Evolutionary conservation across 2,888 invertebrate species (phyloP).

Genomic region (Hemithea aestivaria): DNA sequence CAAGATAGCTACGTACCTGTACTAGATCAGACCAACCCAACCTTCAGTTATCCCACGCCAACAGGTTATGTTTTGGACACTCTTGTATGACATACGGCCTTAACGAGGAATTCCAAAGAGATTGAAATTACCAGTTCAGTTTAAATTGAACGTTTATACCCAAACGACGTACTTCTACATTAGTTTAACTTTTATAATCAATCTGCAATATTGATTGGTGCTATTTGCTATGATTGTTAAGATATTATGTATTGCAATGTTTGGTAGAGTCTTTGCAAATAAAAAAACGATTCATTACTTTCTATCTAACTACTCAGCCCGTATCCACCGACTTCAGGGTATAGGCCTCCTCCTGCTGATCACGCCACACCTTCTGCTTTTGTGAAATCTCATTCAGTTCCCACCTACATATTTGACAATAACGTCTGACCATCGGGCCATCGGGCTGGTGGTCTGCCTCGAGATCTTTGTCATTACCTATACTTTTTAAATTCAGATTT

Average conservation of each 20-base stretch:
- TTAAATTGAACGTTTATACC: conserved; percentile 14
- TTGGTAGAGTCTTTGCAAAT: too few relatives aligned
- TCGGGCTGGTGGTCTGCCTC: too few relatives aligned
- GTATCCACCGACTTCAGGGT: too few relatives aligned
- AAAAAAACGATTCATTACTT: too few relatives aligned
- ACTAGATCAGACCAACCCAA: conserved; percentile 51
- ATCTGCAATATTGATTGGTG: conserved; percentile 17
- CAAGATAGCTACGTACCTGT: conserved; percentile 72
- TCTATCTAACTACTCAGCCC: too few relatives aligned
- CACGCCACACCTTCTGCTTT: too few relatives aligned
- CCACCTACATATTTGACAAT: too few relatives aligned
- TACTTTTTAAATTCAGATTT: too few relatives aligned
- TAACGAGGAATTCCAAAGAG: conserved; percentile 29
- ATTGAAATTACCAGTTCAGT: conserved; percentile 29
- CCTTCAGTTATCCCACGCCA: conserved; percentile 27
- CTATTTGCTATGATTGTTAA: conserved; percentile 16
- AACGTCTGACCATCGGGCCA: too few relatives aligned
- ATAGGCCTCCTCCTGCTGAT: too few relatives aligned
- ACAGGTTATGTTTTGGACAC: conserved; percentile 65
- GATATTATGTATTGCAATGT: conserved; percentile 9
- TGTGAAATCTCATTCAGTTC: too few relatives aligned
- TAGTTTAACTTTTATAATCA: conserved; percentile 12
- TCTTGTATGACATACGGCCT: conserved; percentile 63
- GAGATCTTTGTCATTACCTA: too few relatives aligned
- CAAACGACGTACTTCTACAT: conserved; percentile 20